phyloP scores from a whole-genome alignment of 2,797 vertebrate species.

The Gadopsis marmoratus region DNA sequence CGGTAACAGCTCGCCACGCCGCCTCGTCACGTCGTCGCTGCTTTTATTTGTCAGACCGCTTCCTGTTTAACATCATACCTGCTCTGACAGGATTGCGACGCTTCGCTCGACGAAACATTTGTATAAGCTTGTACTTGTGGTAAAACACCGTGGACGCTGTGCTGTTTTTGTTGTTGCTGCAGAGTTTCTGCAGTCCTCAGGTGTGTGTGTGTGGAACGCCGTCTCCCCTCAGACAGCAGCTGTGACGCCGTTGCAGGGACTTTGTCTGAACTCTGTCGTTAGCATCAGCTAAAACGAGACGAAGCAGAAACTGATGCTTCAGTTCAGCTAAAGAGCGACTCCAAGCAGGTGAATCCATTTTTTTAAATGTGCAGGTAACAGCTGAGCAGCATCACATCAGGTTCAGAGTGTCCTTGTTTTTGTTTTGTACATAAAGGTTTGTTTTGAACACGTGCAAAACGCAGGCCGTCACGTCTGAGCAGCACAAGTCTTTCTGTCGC shows the following conservation, averaged over 20 bases:
- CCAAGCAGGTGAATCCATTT: too few relatives aligned
- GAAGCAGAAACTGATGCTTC: too few relatives aligned
- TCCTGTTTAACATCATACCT: slow-evolving; percentile 24
- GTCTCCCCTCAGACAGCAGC: slow-evolving; percentile 9
- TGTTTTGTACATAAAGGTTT: too few relatives aligned
- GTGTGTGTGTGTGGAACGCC: neutral
- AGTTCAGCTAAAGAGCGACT: too few relatives aligned
- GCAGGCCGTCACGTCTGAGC: too few relatives aligned
- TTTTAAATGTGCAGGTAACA: too few relatives aligned
- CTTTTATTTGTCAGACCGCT: slow-evolving; percentile 16
- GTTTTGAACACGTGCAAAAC: too few relatives aligned
- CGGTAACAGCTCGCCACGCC: slow-evolving; percentile 1
- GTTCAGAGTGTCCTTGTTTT: too few relatives aligned
- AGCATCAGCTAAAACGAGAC: too few relatives aligned
- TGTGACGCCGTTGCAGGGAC: neutral
- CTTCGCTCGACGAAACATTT: neutral
- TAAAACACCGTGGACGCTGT: neutral
- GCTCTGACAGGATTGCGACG: slow-evolving; percentile 8
- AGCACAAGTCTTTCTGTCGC: too few relatives aligned
- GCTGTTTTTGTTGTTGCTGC: neutral
- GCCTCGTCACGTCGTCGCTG: neutral
- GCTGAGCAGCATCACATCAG: too few relatives aligned
- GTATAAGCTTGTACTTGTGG: neutral
- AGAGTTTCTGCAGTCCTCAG: neutral
- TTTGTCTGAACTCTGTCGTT: too few relatives aligned